Conservation (phyloP, 2,888 invertebrate species). For the Leptura quadrifasciata region DNA sequence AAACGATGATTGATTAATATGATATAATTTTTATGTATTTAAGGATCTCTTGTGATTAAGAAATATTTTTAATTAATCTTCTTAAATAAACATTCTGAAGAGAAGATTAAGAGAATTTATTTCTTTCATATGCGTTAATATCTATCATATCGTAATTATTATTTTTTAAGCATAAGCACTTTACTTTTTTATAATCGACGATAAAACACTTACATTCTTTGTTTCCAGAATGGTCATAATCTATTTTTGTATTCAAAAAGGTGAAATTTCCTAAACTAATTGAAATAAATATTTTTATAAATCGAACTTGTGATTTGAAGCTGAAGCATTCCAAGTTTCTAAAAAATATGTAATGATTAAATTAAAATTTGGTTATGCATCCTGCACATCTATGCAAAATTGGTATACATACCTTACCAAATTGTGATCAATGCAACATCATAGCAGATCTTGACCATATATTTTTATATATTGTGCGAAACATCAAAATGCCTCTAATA, state of each 20-base stretch:
- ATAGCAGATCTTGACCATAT: no score
- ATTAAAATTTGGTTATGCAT: no score
- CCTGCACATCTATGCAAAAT: no score
- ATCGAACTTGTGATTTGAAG: no score
- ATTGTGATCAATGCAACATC: no score
- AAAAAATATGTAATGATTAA: no score
- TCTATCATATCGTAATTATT: neutral
- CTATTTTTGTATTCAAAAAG: neutral
- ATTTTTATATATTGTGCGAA: no score
- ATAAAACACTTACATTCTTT: neutral
- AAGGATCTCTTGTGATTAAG: neutral
- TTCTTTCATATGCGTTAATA: neutral
- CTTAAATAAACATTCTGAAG: constrained; percentile 12
- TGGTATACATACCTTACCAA: no score
- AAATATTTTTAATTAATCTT: constrained; percentile 17
- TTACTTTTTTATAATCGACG: neutral
- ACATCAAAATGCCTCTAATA: no score
- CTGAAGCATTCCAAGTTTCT: no score
- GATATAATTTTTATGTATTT: neutral
- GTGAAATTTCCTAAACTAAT: neutral
- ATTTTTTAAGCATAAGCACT: neutral
- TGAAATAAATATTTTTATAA: neutral
- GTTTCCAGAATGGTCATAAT: neutral
- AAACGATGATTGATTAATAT: constrained; percentile 14
- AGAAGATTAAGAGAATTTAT: neutral